A percentile compares a stretch with the other conserved stretches of the same genome.
These are phyloP conservation scores for Calidris pugnax DNA, from an alignment of 2,113 vertebrate species.

Conservation along the genomic window DNA sequence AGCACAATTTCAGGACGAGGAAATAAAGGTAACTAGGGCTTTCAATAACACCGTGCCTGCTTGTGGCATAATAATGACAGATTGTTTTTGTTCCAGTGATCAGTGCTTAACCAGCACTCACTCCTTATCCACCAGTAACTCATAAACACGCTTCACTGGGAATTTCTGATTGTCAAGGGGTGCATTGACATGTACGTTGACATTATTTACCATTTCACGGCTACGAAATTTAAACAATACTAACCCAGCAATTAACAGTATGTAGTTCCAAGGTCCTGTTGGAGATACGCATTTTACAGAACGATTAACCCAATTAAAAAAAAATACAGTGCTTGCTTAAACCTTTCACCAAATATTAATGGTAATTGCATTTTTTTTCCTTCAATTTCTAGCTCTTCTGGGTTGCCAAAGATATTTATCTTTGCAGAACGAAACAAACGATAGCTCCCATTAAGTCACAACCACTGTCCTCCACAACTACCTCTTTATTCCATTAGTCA, in stretches of 20 bases:
- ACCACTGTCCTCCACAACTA: not conserved
- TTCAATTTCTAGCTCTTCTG: not conserved
- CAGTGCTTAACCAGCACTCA: not conserved
- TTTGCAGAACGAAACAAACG: not conserved
- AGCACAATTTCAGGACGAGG: not conserved
- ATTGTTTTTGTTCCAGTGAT: not conserved
- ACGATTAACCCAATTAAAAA: not conserved
- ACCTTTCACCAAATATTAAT: not conserved
- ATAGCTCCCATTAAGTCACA: not conserved
- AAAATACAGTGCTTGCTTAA: not conserved
- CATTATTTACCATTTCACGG: not conserved
- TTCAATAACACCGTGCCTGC: constrained; percentile 22
- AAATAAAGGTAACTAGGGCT: constrained; percentile 34
- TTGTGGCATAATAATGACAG: constrained; percentile 3
- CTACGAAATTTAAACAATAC: not conserved
- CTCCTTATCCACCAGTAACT: not conserved
- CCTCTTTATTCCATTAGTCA: constrained; percentile 2
- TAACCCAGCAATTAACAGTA: not conserved
- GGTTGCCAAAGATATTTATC: not conserved
- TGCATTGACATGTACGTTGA: not conserved
- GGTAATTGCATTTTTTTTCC: not conserved
- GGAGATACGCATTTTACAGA: not conserved
- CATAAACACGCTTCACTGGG: not conserved
- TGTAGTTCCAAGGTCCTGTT: not conserved
- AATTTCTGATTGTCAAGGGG: not conserved